Percentiles rank a stretch among this genome's conserved stretches.
Conservation (phyloP, 1,140 invertebrate species). For the Zophobas atratus region DNA sequence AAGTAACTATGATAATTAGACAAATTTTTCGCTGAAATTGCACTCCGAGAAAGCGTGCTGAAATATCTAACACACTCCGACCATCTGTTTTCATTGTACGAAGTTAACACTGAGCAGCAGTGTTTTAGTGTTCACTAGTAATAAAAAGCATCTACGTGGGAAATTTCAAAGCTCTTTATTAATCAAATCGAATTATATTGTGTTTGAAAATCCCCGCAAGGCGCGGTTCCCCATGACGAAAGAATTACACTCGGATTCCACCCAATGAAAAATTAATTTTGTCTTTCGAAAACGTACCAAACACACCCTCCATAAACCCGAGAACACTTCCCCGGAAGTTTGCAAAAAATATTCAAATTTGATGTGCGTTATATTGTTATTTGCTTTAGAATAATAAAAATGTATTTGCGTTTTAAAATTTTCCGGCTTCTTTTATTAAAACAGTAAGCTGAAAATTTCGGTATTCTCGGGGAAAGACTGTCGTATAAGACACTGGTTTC, state of each 20-base stretch:
- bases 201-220: too few species aligned
- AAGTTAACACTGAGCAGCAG: conserved; percentile 53
- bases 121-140: conserved; percentile 52
- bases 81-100: conserved; percentile 56
- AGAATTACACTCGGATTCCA: too few species aligned
- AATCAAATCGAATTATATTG: too few species aligned
- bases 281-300: too few species aligned
- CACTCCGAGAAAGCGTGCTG: conserved; percentile 44
- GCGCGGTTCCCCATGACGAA: too few species aligned
- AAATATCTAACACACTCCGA: conserved; percentile 51
- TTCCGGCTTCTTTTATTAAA: neutral
- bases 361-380: neutral
- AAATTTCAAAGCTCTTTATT: too few species aligned
- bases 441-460: neutral
- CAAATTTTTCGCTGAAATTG: conserved; percentile 45
- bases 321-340: neutral
- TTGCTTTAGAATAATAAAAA: conserved; percentile 1
- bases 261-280: too few species aligned
- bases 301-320: neutral
- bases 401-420: neutral
- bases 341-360: conserved; percentile 3
- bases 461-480: too few species aligned
- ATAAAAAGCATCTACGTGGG: conserved; percentile 45
- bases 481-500: too few species aligned
- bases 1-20: conserved; percentile 31